Conservation (phyloP, 2,113 vertebrate species). For the Nothobranchius kuhntae region DNA sequence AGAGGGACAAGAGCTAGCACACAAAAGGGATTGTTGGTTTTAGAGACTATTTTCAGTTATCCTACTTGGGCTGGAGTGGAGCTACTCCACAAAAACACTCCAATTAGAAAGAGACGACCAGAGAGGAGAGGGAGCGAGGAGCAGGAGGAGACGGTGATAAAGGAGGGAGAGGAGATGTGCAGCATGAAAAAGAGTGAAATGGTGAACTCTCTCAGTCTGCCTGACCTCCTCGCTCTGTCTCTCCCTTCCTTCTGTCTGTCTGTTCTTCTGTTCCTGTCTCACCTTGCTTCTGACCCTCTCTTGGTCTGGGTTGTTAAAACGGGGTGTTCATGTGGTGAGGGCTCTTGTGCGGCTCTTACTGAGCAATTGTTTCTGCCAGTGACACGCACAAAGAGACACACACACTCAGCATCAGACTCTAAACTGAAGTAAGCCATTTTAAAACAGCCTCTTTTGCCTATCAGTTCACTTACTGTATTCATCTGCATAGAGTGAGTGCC, state of each 20-base stretch:
- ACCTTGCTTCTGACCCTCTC: slow-evolving; percentile 93
- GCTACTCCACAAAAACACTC: slow-evolving; percentile 98
- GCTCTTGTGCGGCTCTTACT: slow-evolving; percentile 86
- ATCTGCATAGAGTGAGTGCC: not conserved
- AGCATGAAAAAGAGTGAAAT: slow-evolving; percentile 60
- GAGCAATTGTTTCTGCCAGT: slow-evolving; percentile 93
- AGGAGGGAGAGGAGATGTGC: slow-evolving; percentile 41
- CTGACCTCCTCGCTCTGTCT: slow-evolving; percentile 56
- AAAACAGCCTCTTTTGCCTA: slow-evolving; percentile 23
- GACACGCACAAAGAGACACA: slow-evolving; percentile 82
- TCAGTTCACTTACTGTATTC: slow-evolving; percentile 6
- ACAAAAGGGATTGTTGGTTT: slow-evolving; percentile 81
- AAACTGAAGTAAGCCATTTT: slow-evolving; percentile 43
- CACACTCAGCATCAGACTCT: slow-evolving; percentile 18
- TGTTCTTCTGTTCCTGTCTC: slow-evolving; percentile 61
- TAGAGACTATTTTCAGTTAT: slow-evolving; percentile 92
- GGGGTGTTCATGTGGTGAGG: slow-evolving; percentile 80
- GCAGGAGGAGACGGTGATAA: slow-evolving; percentile 18
- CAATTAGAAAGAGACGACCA: slow-evolving; percentile 83
- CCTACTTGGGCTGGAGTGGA: slow-evolving; percentile 87
- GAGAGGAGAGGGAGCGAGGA: slow-evolving; percentile 28
- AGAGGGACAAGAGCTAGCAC: slow-evolving; percentile 65
- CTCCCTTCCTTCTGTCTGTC: slow-evolving; percentile 45
- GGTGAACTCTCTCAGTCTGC: slow-evolving; percentile 57
- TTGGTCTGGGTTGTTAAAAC: slow-evolving; percentile 91